phyloP scores from a whole-genome alignment of 2,797 vertebrate genomes.

The Pipistrellus pipistrellus region DNA sequence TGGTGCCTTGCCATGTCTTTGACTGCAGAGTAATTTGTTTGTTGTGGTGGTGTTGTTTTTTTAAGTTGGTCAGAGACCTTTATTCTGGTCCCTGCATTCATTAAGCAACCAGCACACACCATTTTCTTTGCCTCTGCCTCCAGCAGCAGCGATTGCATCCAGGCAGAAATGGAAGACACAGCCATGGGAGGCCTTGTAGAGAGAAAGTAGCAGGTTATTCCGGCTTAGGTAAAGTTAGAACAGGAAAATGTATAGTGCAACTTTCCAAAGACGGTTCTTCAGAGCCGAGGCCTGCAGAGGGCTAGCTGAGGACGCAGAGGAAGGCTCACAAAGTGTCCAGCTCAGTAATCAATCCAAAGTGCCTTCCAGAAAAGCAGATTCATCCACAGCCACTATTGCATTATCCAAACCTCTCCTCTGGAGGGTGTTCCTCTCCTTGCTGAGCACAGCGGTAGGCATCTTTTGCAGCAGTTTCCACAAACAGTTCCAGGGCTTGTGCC shows the following conservation, averaged over 20 bases:
- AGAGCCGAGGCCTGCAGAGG: constrained; percentile 50
- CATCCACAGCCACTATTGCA: constrained; percentile 96
- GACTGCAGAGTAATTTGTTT: background rate
- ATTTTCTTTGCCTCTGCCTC: background rate
- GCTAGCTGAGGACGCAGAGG: constrained; percentile 2
- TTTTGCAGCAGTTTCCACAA: constrained; percentile 97
- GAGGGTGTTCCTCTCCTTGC: constrained; percentile 96
- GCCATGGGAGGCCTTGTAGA: constrained; percentile 62
- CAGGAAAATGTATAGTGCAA: background rate
- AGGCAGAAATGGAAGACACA: constrained; percentile 66
- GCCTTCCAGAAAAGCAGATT: constrained; percentile 97
- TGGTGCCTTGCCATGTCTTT: background rate
- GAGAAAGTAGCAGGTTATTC: background rate
- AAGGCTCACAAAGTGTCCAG: constrained; percentile 6
- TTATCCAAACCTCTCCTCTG: constrained; percentile 97
- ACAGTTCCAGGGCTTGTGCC: constrained; percentile 96
- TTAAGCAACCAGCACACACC: constrained; percentile 12
- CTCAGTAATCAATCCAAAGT: constrained; percentile 87
- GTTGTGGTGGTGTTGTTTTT: too few species aligned
- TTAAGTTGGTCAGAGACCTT: constrained; percentile 66
- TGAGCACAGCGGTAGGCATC: constrained; percentile 96
- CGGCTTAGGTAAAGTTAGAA: background rate
- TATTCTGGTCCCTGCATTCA: constrained; percentile 66
- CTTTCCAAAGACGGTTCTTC: constrained; percentile 37
- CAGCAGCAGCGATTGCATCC: background rate